Evolutionary conservation across 2,888 invertebrate species (phyloP).

Genomic region (Cephus pulcher): DNA sequence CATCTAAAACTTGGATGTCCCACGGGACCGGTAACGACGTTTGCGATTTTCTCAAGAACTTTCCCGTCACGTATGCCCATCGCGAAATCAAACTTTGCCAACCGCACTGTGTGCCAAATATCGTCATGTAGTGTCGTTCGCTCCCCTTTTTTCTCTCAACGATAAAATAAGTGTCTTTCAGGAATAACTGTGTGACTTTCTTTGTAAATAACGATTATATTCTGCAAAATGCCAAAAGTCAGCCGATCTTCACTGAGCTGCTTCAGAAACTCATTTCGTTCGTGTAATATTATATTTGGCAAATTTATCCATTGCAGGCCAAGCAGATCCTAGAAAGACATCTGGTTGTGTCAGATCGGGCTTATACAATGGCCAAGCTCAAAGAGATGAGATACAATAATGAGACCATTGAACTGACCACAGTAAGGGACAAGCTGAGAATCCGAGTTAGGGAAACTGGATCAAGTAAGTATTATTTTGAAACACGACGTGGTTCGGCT

Average conservation of each 20-base stretch:
- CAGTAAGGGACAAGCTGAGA: slow-evolving; percentile 78
- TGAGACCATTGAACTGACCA: slow-evolving; percentile 77
- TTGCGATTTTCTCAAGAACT: not conserved
- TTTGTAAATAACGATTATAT: not conserved
- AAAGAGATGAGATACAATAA: slow-evolving; percentile 76
- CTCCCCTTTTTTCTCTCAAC: not conserved
- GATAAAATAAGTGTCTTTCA: not conserved
- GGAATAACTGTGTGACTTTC: not conserved
- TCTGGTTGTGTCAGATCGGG: slow-evolving; percentile 81
- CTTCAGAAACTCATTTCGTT: not conserved
- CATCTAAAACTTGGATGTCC: not conserved
- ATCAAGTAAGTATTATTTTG: slow-evolving; percentile 73
- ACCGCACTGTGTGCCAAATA: not conserved
- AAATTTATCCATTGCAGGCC: slow-evolving; percentile 71
- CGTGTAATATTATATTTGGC: slow-evolving; percentile 14
- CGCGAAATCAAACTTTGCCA: not conserved
- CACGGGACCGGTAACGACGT: not conserved
- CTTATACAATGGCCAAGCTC: slow-evolving; percentile 85
- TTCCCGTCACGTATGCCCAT: not conserved
- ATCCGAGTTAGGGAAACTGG: slow-evolving; percentile 81
- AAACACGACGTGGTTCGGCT: not conserved
- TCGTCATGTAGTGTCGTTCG: not conserved
- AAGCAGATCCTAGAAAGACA: slow-evolving; percentile 89
- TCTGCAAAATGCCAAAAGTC: not conserved
- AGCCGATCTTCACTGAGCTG: not conserved